Evolutionary conservation across 2,797 vertebrate genomes (phyloP), one percentile per base, ranked within the genome.

Genomic region (Hozukius guyotensis): DNA sequence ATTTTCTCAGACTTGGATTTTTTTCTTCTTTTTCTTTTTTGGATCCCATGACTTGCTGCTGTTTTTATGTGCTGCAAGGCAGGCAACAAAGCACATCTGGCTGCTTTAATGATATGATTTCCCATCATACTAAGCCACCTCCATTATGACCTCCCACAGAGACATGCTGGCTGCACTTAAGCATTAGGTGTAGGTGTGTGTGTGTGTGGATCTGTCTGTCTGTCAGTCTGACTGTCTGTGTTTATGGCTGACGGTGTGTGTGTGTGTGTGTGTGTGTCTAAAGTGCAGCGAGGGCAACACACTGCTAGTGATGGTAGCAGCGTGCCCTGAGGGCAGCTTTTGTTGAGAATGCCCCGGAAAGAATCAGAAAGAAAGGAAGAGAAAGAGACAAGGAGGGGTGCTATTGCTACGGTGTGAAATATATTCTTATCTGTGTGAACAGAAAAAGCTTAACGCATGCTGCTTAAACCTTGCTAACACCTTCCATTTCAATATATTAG

Each of bases 101-200:
- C 91, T 89, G 89, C 92, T 94, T 94, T 93, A 93, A 95, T 93
- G 93, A 94, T 94, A 94, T 92, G 93, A 94, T 93, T 95, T 92
- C 91, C 93, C 93, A 94, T 94, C 92, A 94, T 92, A 84, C 93
- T 94, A 92, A 94, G 91, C 92, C 91, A 94, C 93, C 93, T 92
- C 92, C 92, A 91, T 91, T 92, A 92, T 92, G 93, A 94, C 93
- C 93, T 94, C 93, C 93, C 93, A 94, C 91, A 83, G 91, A 92
- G 93, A 91, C 94, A 89, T 73, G 80, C 90, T 90, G 89, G 89
- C 92, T 93, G 89, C 91, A 93, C 93, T 94, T 94, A 92, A 93
- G 85, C 92, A 89, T 91, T 93, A 94, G 90, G 88, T 93, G 88
- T 91, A 86, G 85, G 91, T 91, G 89, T 90, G 87, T 91, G 82